A percentile compares a stretch with the other conserved stretches of the same genome.
Evolutionary conservation across 1,140 invertebrate genomes (phyloP).

Genomic region (Habropoda laboriosa): DNA sequence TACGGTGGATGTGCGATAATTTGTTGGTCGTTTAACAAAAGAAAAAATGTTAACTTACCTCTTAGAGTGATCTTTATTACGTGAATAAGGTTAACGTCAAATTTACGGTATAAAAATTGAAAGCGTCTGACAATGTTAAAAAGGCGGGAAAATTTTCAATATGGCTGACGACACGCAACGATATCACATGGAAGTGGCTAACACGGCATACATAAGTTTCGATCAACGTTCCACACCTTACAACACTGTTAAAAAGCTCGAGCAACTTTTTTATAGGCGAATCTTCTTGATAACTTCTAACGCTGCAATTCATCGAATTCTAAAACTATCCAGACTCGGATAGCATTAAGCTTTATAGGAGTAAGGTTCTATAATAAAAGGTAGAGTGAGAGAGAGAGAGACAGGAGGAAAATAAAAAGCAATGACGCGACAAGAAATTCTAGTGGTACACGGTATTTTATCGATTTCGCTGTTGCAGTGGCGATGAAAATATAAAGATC

Average conservation of each 20-base stretch:
- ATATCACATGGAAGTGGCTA: background rate
- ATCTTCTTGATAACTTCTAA: conserved; percentile 31
- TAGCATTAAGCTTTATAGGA: conserved; percentile 34
- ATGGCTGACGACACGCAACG: background rate
- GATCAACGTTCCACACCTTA: conserved; percentile 1
- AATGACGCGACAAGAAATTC: background rate
- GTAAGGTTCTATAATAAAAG: background rate
- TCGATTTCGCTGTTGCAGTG: background rate
- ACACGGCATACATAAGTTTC: conserved; percentile 18
- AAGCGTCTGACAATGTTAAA: background rate
- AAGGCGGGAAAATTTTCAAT: background rate
- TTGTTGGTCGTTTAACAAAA: background rate
- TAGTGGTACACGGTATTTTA: conserved; percentile 36
- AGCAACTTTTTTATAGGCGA: conserved; percentile 21
- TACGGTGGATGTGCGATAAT: background rate
- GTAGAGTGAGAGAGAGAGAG: background rate
- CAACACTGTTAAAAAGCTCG: conserved; percentile 12
- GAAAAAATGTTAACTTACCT: background rate
- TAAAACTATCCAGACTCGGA: conserved; percentile 7
- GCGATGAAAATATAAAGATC: background rate
- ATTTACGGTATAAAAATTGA: background rate
- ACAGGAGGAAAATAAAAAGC: background rate
- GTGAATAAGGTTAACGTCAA: background rate
- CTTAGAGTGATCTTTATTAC: too few species aligned
- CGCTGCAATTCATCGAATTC: conserved; percentile 43